A percentile compares a stretch with the other conserved stretches of the same genome.
Evolutionary conservation across 2,888 invertebrate species (phyloP).

Genomic region (Biston betularia): DNA sequence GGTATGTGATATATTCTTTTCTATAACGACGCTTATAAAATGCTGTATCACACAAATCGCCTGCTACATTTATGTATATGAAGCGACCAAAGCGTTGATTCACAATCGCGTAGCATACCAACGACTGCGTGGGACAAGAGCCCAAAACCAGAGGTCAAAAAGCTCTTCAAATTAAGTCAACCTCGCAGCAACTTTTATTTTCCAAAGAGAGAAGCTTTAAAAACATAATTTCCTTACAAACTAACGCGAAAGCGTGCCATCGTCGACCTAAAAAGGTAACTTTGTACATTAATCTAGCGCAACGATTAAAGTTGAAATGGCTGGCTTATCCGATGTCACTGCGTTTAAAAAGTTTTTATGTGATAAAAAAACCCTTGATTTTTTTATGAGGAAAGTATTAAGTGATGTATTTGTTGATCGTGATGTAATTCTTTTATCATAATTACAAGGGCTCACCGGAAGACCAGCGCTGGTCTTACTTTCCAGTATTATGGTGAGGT

Average conservation of each 20-base stretch:
- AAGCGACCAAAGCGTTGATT: no score
- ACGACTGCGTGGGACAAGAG: background rate
- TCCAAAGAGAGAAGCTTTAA: slow-evolving; percentile 8
- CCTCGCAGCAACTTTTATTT: background rate
- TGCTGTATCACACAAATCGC: no score
- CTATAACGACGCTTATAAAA: no score
- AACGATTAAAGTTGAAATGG: slow-evolving; percentile 58
- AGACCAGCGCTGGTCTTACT: no score
- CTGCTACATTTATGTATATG: no score
- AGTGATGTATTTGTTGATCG: slow-evolving; percentile 21
- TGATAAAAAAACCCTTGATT: slow-evolving; percentile 33
- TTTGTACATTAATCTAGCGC: slow-evolving; percentile 55
- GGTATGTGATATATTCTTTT: no score
- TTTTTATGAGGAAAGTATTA: slow-evolving; percentile 28
- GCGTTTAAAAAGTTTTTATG: slow-evolving; percentile 45
- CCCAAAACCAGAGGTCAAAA: background rate
- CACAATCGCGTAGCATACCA: no score
- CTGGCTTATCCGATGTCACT: slow-evolving; percentile 52
- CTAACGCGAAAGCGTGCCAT: slow-evolving; percentile 23
- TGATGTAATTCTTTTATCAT: background rate
- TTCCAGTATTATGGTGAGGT: no score
- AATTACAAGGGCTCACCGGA: no score
- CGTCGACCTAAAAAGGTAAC: slow-evolving; percentile 37
- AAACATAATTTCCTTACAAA: slow-evolving; percentile 27
- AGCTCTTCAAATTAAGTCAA: background rate